Base-by-base conservation (phyloP, 2,888 invertebrate genomes). In the Machimus rusticus region DNA sequence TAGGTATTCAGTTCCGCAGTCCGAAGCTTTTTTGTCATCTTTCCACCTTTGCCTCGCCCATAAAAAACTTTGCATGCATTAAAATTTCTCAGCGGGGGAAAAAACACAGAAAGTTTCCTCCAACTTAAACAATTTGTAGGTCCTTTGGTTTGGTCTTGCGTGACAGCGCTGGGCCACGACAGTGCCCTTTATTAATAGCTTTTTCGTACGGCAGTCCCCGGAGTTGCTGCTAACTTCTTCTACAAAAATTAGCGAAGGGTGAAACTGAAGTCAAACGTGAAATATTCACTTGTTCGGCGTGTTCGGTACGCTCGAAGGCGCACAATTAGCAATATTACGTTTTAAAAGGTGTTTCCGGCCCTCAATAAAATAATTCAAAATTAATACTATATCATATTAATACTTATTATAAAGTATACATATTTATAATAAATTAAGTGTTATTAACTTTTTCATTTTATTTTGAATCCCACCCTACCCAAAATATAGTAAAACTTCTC, bases 71-170 rank as follows among this genome's bases (percentile, higher is more conserved):
- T 74, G 85, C 85, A 85, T 85, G 85, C 85, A 85, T 85, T 85
- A 85, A 85, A 85, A 85, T 85, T 74, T 85, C 85, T 85, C 34
- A 74, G 74, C 74, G 74, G 43, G 46, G 28, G 74, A 74, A 74
- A 74, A 74, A 74, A 43, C n/a, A 74, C n/a, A 66, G 74, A 85
- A 85, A 85, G 31, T 85, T 85, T 74, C 74, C 85, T 85, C 74
- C 46, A 85, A 85, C 46, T 85, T 85, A 85, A 85, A 85, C 85
- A 85, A 85, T 85, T 85, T 85, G 85, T 85, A 85, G 74, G 46
- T 46, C 74, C 85, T 74, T 85, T 43, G 85, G 85, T 85, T 57
- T 34, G 74, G 74, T 28, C 85, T 85, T 85, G 85, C 85, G 85
- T 85, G 85, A 85, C 74, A 85, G 31, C 46, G 31, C 74, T 16